phyloP scores from a whole-genome alignment of 2,888 invertebrate species.

The Axea sp. region DNA sequence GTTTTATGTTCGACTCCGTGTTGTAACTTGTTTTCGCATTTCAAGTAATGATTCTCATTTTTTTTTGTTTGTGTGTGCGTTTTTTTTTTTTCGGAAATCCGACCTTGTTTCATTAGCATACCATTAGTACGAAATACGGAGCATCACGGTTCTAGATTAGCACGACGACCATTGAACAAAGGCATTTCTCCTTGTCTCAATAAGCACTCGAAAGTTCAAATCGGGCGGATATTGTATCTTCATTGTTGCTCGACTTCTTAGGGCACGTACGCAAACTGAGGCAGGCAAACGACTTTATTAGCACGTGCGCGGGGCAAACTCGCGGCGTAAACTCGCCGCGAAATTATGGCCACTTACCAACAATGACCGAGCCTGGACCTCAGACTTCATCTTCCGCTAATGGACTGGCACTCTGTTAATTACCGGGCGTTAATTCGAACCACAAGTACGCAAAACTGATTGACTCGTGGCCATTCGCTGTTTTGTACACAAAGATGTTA shows the following conservation, averaged over 20 bases:
- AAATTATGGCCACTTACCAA: conserved; percentile 70
- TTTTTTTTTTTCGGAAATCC: conserved; percentile 45
- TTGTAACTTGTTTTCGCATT: conserved; percentile 39
- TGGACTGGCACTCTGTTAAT: conserved; percentile 74
- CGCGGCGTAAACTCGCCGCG: conserved; percentile 61
- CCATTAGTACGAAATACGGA: conserved; percentile 51
- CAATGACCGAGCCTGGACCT: conserved; percentile 65
- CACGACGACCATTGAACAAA: conserved; percentile 56
- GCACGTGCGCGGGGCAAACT: conserved; percentile 61
- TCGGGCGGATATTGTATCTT: conserved; percentile 45
- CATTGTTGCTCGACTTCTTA: conserved; percentile 57
- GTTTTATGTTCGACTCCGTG: too few species aligned
- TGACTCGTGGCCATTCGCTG: conserved; percentile 36
- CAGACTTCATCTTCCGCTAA: conserved; percentile 72
- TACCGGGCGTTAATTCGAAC: conserved; percentile 73
- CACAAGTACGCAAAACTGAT: conserved; percentile 43
- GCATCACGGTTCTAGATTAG: conserved; percentile 51
- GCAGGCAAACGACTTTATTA: conserved; percentile 62
- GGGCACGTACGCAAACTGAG: conserved; percentile 56
- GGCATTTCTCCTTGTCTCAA: conserved; percentile 52
- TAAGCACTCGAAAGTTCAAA: conserved; percentile 52
- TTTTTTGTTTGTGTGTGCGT: too few species aligned
- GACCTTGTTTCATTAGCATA: conserved; percentile 55
- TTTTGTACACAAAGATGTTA: conserved; percentile 37
- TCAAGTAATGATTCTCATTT: conserved; percentile 13